Percentiles rank a stretch among this genome's conserved stretches.
phyloP scores from a whole-genome alignment of 2,888 invertebrate species.

The Conistra vaccinii region DNA sequence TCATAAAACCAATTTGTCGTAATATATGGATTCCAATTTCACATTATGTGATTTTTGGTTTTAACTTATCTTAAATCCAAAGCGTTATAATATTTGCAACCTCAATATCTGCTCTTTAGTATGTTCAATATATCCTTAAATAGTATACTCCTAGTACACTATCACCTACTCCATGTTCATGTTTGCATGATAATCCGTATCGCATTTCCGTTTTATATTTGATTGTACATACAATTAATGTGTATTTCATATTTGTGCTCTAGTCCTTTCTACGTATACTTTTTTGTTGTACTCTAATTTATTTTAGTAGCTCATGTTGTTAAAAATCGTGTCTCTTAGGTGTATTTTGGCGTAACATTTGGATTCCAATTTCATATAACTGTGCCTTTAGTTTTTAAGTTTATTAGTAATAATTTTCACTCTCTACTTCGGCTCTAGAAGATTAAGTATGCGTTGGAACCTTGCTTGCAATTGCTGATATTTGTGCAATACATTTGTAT shows the following conservation, averaged over 20 bases:
- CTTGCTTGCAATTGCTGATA: conserved; percentile 50
- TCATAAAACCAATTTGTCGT: neutral
- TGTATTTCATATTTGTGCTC: neutral
- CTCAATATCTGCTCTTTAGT: neutral
- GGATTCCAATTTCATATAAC: neutral
- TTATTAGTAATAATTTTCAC: neutral
- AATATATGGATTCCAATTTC: neutral
- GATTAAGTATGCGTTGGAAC: neutral
- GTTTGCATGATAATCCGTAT: neutral
- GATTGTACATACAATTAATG: neutral
- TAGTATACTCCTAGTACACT: neutral
- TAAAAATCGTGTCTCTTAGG: neutral
- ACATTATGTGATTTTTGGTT: neutral
- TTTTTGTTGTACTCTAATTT: neutral
- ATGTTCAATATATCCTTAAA: neutral
- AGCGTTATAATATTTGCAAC: neutral
- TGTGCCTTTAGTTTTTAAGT: neutral
- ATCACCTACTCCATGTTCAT: too few species aligned
- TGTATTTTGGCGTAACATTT: neutral
- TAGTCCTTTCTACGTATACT: neutral
- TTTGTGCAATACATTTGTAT: conserved; percentile 13
- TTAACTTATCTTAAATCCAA: neutral
- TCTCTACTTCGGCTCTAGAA: neutral
- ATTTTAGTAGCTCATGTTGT: neutral
- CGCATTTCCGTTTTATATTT: neutral